Evolutionary conservation across 2,797 vertebrate genomes (phyloP), one percentile per base, ranked within the genome.

Genomic region (Mareca strepera): DNA sequence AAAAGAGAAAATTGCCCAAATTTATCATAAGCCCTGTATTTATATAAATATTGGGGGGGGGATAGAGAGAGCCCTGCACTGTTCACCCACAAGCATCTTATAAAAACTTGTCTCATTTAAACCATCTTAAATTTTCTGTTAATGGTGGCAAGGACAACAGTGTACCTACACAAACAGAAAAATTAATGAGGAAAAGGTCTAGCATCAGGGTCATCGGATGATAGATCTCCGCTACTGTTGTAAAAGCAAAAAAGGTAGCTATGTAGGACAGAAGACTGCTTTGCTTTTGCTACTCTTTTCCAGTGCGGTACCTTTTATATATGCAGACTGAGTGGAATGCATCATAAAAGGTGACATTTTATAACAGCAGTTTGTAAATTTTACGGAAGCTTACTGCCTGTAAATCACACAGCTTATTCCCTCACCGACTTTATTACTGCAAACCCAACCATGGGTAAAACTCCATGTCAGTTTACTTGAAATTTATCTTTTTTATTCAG

Each of bases 361-460:
- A 97, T 97, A 97, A 97, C 95, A 97, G 97, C 97, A 97, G 97
- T 98, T 98, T 98, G 97, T 98, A 98, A 98, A 98, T 98, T 98
- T 98, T 98, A 97, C 97, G 96, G 97, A 98, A 96, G 96, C 96
- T 91, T 96, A 17, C 94, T 95, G 97, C 96, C 96, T 97, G 97
- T 98, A 98, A 98, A 98, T 98, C 98, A 98, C 79, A 88, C 48
- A 86, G 97, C 96, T 97, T 97, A 97, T 98, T 97, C 97, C 97
- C 96, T 97, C 60, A 56, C 97, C 97, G 98, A 97, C 97, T 98
- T 98, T 98, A 98, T 98, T 98, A 97, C 96, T 96, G 95, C 96
- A 97, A 97, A 96, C 91, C 95, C 96, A 98, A 96, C 95, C 97
- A 91, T 96, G 97, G 97, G 97, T 98, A 97, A 98, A 98, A 98